These are phyloP conservation scores for Sebastes nivosus DNA, from an alignment of 2,797 vertebrate species.

Conservation along the genomic window DNA sequence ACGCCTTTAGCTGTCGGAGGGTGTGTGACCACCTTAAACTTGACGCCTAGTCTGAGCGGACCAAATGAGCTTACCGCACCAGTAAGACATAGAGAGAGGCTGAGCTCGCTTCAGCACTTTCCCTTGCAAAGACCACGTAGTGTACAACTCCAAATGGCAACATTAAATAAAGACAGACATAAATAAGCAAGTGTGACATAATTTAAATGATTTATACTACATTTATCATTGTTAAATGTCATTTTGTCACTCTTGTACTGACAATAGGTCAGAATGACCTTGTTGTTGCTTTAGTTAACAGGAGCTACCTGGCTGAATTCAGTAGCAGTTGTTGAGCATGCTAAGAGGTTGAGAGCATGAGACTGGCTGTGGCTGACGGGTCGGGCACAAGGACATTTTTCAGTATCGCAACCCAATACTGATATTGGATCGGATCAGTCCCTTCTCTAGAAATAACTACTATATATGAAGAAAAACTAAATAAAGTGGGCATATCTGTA, in stretches of 20 bases:
- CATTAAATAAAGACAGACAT: no score
- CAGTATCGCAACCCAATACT: no score
- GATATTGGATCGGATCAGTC: no score
- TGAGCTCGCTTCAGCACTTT: background rate
- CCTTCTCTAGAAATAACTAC: background rate
- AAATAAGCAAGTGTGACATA: no score
- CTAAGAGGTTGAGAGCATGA: background rate
- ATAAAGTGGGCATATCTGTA: no score
- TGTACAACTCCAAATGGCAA: background rate
- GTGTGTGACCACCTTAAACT: constrained; percentile 1
- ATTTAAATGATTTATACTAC: background rate
- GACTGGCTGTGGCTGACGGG: no score
- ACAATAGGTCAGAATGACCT: background rate
- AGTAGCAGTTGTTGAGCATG: background rate
- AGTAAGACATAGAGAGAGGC: background rate
- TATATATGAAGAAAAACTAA: background rate
- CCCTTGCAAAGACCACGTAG: background rate
- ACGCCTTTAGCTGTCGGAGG: constrained; percentile 13
- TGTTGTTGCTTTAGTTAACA: background rate
- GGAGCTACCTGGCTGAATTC: background rate
- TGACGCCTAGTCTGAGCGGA: background rate
- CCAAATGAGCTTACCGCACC: background rate
- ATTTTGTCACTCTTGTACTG: background rate
- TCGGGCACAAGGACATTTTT: no score
- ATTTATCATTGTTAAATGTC: background rate